phyloP scores from a whole-genome alignment of 2,797 vertebrate species.

The Halcyon smyrnensis region DNA sequence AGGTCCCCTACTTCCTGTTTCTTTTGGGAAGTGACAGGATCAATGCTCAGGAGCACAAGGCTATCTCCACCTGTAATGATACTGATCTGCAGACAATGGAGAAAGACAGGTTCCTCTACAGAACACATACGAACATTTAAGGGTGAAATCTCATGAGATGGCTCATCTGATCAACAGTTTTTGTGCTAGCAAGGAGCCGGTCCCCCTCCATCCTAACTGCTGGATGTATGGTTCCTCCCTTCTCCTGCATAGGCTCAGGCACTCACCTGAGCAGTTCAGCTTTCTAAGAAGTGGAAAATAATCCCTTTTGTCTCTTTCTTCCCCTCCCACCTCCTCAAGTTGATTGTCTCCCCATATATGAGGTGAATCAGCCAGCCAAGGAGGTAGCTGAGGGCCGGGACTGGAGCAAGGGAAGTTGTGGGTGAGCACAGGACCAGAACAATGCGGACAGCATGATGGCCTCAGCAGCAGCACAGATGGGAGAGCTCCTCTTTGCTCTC shows the following conservation, averaged over 20 bases:
- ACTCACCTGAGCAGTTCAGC: background rate
- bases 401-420: background rate
- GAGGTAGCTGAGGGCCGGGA: background rate
- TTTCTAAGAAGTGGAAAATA: background rate
- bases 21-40: background rate
- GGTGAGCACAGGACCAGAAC: background rate
- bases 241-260: background rate
- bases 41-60: background rate
- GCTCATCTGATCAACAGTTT: background rate
- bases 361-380: background rate
- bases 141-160: background rate
- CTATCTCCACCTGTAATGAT: background rate
- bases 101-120: background rate
- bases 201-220: background rate
- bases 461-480: background rate
- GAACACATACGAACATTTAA: background rate
- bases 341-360: background rate
- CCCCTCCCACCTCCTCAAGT: background rate
- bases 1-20: background rate
- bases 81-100: background rate
- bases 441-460: fast-evolving
- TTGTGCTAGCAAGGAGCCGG: background rate
- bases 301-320: background rate
- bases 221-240: background rate
- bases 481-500: background rate